Percentiles rank a stretch among this genome's conserved stretches.
These are phyloP conservation scores for Corythornis leucogaster DNA, from an alignment of 2,797 vertebrate genomes.

Conservation along the genomic window DNA sequence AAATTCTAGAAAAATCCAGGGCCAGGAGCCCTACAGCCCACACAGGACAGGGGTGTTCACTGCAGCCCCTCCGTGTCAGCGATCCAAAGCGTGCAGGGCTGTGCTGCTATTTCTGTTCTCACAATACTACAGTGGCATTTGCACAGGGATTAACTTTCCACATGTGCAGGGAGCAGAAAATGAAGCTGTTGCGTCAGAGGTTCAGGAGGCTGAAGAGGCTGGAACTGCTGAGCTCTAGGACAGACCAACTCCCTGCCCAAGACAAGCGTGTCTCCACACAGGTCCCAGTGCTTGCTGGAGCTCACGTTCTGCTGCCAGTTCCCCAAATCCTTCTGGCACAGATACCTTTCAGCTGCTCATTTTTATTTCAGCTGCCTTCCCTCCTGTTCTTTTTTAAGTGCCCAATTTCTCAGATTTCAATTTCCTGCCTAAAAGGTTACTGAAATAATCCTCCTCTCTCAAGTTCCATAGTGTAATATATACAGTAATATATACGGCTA, in stretches of 20 bases:
- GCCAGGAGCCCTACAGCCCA: not conserved
- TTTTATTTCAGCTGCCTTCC: slow-evolving; percentile 2
- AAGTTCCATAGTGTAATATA: slow-evolving; percentile 7
- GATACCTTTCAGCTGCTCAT: not conserved
- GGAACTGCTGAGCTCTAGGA: not conserved
- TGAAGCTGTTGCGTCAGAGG: not conserved
- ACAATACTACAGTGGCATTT: not conserved
- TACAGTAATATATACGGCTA: not conserved
- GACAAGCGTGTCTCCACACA: not conserved
- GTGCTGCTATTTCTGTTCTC: slow-evolving; percentile 36
- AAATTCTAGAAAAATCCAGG: not conserved
- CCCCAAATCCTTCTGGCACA: not conserved
- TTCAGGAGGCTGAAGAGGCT: not conserved
- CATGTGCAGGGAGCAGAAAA: not conserved
- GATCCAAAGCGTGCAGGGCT: not conserved
- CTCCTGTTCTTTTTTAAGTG: slow-evolving; percentile 6
- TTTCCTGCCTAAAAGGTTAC: slow-evolving; percentile 38
- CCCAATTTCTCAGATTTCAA: slow-evolving; percentile 38
- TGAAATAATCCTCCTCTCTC: slow-evolving; percentile 22
- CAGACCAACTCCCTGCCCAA: not conserved
- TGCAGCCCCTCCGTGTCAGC: not conserved
- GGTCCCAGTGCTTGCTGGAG: not conserved
- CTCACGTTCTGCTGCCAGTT: not conserved
- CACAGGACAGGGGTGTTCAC: not conserved
- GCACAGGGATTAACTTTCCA: not conserved